Conservation (phyloP, 2,888 invertebrate species). For the Coelopa pilipes region DNA sequence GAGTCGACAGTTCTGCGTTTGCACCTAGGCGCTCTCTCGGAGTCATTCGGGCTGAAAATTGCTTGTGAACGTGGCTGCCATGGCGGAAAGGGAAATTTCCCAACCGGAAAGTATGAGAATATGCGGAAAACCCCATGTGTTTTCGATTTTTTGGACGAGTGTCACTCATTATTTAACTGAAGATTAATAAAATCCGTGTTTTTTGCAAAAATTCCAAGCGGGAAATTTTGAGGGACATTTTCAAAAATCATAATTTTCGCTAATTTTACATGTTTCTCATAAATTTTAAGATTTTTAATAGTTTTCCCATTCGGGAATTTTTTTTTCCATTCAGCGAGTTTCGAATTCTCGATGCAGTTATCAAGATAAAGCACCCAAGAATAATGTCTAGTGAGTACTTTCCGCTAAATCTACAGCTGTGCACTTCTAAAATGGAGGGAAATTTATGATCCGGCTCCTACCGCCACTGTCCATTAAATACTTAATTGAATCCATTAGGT, state of each 20-base stretch:
- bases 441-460: no score
- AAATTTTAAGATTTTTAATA: neutral
- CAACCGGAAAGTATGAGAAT: no score
- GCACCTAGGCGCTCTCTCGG: no score
- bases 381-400: no score
- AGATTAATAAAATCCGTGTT: neutral
- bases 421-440: no score
- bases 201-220: neutral
- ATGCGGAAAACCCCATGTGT: neutral
- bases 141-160: neutral
- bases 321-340: neutral
- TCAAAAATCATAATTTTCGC: neutral
- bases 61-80: conserved; percentile 20
- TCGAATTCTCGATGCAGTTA: neutral
- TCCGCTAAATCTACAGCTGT: no score
- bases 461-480: no score
- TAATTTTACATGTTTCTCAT: no score
- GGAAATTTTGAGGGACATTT: conserved; percentile 8
- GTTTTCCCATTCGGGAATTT: neutral
- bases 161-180: neutral
- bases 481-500: conserved; percentile 6
- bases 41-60: conserved; percentile 5
- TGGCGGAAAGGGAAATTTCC: conserved; percentile 2
- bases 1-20: no score
- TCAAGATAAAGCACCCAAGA: neutral